Percentiles rank a stretch among this genome's conserved stretches.
phyloP scores from a whole-genome alignment of 2,888 invertebrate species.

The Tetragonisca angustula region DNA sequence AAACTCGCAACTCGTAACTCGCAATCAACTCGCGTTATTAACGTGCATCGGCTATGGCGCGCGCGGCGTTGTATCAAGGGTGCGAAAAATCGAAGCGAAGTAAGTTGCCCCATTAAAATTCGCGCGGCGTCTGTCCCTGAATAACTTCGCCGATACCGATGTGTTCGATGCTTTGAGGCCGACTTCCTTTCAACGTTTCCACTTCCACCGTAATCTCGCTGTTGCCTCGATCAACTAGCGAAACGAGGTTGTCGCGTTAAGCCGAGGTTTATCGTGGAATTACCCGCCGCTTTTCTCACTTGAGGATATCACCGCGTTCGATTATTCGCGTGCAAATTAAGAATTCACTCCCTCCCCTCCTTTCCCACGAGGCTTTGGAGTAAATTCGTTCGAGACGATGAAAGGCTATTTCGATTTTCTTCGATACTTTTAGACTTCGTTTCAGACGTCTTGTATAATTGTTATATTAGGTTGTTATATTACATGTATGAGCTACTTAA shows the following conservation, averaged over 20 bases:
- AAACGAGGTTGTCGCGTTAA: conserved; percentile 28
- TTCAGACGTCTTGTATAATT: too few relatives aligned
- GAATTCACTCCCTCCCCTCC: too few relatives aligned
- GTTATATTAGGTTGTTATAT: too few relatives aligned
- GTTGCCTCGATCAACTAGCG: conserved; percentile 17
- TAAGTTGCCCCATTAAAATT: conserved; percentile 37
- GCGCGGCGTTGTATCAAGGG: conserved; percentile 20
- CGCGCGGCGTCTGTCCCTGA: not conserved
- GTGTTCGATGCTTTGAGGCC: conserved; percentile 28
- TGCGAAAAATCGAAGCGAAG: conserved; percentile 29
- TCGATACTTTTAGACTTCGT: too few relatives aligned
- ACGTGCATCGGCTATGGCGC: conserved; percentile 11
- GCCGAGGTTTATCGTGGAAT: conserved; percentile 14
- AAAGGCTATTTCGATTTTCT: not conserved
- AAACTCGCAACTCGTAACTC: conserved; percentile 49
- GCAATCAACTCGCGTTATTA: conserved; percentile 61
- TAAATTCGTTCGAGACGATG: not conserved
- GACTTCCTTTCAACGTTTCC: conserved; percentile 43
- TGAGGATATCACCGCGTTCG: not conserved
- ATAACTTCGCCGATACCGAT: conserved; percentile 26
- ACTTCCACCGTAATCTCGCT: conserved; percentile 33
- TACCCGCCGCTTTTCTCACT: not conserved
- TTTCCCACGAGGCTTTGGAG: too few relatives aligned
- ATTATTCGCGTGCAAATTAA: not conserved
- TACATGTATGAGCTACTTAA: too few relatives aligned